Evolutionary conservation across 1,140 invertebrate species (phyloP).

Genomic region (Trypoxylus dichotomus): DNA sequence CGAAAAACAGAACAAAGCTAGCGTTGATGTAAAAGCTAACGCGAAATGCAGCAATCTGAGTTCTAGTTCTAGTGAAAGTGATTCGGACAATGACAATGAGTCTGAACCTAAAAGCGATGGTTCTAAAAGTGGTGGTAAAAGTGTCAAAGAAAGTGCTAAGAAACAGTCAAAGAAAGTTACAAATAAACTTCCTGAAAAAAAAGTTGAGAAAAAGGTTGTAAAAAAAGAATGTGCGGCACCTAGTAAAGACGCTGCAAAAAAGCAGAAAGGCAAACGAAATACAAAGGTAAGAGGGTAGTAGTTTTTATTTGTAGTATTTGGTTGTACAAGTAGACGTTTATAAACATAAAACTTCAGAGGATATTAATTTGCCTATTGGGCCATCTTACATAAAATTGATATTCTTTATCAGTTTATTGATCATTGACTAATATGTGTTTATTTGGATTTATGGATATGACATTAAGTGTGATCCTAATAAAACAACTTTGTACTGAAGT

Average conservation of each 20-base stretch:
- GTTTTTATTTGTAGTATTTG: too few species aligned
- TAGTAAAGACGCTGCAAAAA: conserved; percentile 1
- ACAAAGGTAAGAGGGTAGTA: conserved; percentile 24
- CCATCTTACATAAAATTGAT: too few species aligned
- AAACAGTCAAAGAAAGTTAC: conserved; percentile 30
- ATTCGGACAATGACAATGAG: conserved; percentile 48
- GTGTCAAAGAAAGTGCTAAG: conserved; percentile 9
- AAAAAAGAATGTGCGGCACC: neutral
- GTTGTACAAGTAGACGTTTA: too few species aligned
- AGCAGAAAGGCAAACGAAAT: conserved; percentile 31
- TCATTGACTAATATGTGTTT: too few species aligned
- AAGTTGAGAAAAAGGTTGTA: conserved; percentile 33
- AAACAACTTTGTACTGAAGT: too few species aligned
- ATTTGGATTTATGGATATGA: too few species aligned
- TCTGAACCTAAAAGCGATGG: conserved; percentile 37
- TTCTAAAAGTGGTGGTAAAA: conserved; percentile 33
- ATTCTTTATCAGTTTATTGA: too few species aligned
- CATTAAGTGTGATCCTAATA: too few species aligned
- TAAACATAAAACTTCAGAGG: too few species aligned
- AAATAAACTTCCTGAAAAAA: conserved; percentile 19
- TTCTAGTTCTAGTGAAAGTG: conserved; percentile 41
- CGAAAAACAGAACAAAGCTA: conserved; percentile 29
- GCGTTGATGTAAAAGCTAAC: neutral
- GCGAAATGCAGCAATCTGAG: conserved; percentile 29
- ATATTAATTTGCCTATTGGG: too few species aligned